Percentiles rank a stretch among this genome's conserved stretches.
Conservation (phyloP, 2,797 vertebrate species). For the Meriones psammophilus region DNA sequence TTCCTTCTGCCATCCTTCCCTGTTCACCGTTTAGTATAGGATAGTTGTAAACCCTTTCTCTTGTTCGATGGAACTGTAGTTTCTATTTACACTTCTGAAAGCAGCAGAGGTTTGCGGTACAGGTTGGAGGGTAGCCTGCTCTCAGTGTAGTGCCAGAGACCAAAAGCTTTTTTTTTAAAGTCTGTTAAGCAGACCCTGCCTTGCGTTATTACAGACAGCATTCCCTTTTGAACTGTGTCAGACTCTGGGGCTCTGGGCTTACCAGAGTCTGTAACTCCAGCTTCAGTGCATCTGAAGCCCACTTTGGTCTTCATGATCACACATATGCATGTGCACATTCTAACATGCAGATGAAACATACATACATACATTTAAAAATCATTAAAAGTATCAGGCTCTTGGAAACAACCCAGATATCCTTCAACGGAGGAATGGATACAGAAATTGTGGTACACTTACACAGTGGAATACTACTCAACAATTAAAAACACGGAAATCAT, state of each 20-base stretch:
- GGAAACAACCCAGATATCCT: too few relatives aligned
- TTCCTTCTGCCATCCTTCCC: constrained; percentile 8
- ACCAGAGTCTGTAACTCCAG: neutral
- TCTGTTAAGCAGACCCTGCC: neutral
- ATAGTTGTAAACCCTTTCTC: neutral
- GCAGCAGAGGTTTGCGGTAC: neutral
- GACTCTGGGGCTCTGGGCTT: neutral
- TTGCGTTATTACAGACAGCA: neutral
- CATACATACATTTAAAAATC: neutral
- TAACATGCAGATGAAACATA: neutral
- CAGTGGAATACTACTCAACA: too few relatives aligned
- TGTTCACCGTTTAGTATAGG: constrained; percentile 41
- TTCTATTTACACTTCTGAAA: neutral
- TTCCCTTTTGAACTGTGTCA: neutral
- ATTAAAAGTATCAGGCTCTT: neutral
- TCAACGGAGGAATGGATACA: too few relatives aligned
- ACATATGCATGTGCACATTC: neutral
- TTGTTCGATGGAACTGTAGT: neutral
- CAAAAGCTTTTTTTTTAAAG: neutral
- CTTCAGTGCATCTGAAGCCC: neutral
- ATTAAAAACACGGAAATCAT: too few relatives aligned
- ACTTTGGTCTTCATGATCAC: neutral
- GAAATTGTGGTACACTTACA: too few relatives aligned
- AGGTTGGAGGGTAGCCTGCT: neutral
- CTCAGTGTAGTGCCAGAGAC: neutral